phyloP scores from a whole-genome alignment of 2,113 vertebrate genomes.

The Bothrops jararaca region DNA sequence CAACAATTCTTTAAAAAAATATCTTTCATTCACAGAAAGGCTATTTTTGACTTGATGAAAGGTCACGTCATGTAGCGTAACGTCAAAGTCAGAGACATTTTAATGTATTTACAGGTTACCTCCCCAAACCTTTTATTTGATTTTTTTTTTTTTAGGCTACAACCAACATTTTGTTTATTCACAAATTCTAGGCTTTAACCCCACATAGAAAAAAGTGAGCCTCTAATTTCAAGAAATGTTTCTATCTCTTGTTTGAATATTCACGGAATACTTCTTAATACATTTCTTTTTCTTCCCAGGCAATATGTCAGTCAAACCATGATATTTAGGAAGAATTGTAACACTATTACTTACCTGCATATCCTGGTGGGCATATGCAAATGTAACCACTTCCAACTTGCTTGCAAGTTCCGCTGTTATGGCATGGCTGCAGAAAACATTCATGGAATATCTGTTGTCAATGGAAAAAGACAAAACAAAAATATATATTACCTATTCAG shows the following conservation, averaged over 20 bases:
- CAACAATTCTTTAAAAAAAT: neutral
- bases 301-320: neutral
- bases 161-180: neutral
- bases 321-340: neutral
- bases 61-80: neutral
- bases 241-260: neutral
- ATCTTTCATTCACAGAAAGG: neutral
- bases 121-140: neutral
- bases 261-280: neutral
- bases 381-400: constrained; percentile 89
- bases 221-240: neutral
- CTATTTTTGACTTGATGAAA: neutral
- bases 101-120: neutral
- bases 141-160: neutral
- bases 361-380: constrained; percentile 80
- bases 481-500: neutral
- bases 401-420: constrained; percentile 90
- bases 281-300: neutral
- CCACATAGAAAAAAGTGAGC: neutral
- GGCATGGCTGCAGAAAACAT: constrained; percentile 92
- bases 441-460: constrained; percentile 88
- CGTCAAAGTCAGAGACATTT: neutral
- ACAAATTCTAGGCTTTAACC: neutral
- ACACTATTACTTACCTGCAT: constrained; percentile 65
- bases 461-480: constrained; percentile 28